Percentiles rank a stretch among this genome's conserved stretches.
phyloP scores from a whole-genome alignment of 2,888 invertebrate genomes.

The Orthosia incerta region DNA sequence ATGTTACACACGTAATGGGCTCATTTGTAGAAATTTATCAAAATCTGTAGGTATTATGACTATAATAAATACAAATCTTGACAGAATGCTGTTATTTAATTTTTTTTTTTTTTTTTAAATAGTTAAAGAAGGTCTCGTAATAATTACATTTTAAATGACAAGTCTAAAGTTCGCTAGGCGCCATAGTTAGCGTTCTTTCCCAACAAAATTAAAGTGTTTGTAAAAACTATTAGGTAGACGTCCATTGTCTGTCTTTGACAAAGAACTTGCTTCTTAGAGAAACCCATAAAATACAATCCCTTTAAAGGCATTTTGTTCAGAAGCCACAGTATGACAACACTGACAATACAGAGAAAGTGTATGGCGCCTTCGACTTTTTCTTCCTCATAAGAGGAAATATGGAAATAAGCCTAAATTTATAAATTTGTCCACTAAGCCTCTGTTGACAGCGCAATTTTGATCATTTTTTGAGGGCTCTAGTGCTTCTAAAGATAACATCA shows the following conservation, averaged over 20 bases:
- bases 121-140: background rate
- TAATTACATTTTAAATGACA: conserved; percentile 7
- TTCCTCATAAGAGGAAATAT: background rate
- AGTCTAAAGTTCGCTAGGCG: background rate
- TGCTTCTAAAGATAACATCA: no score
- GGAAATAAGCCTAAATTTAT: no score
- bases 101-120: no score
- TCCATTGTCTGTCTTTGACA: conserved; percentile 50
- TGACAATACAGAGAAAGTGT: conserved; percentile 66
- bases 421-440: no score
- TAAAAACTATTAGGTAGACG: conserved; percentile 38
- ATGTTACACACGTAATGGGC: conserved; percentile 24
- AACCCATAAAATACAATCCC: conserved; percentile 73
- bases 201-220: conserved; percentile 20
- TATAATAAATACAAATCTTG: background rate
- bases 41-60: background rate
- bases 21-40: conserved; percentile 34
- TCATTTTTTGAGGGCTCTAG: no score
- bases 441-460: no score
- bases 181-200: background rate
- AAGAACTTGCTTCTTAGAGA: conserved; percentile 60
- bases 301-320: conserved; percentile 72
- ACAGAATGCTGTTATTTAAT: background rate
- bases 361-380: conserved; percentile 19
- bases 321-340: conserved; percentile 67